Evolutionary conservation across 2,113 vertebrate genomes (phyloP), one percentile per base, ranked within the genome.

Genomic region (Barbus barbus): DNA sequence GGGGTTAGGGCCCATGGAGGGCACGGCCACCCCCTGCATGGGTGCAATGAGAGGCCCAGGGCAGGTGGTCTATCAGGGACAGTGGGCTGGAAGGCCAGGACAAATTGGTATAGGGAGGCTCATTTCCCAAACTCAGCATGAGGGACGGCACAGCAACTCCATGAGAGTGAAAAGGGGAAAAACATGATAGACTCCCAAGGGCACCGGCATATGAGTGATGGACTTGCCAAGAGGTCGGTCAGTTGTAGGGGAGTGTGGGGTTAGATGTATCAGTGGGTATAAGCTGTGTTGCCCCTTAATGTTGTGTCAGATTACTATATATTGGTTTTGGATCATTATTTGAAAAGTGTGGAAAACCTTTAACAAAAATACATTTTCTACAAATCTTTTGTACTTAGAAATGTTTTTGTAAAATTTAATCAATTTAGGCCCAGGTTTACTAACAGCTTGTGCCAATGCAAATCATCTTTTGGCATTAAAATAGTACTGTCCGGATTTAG

Each of bases 121-220:
- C 81, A 91, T 92, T 87, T 91, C 84, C 83, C 73, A 80, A 78
- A 73, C 87, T 51, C 89, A 91, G 86, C 84, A 83, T 88, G 90
- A 73, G 82, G 38, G 81, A 69, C 41, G 36, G 73, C 38, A 85
- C 60, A 78, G 86, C 71, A 83, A 82, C 84, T 84, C 74, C 26
- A 72, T 84, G 74, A 75, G 84, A 86, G 78, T 20, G 77, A 48
- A 36, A 46, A 71, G 26, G 74, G 44, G 38, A 6, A 46, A 75
- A 41, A 87, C 77, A 81, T n/a, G 44, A 81, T 60, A 85, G 48
- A 44, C 83, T 86, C 84, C 81, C 69, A 85, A 90, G 84, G 84
- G 80, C 84, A 85, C 13, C 38, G 20, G 26, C 51, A 77, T 78
- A 81, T 85, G 69, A 87, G 69, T 75, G 82, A 77, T 83, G 60